Conservation (phyloP, 2,888 invertebrate genomes). For the Acanthosoma haemorrhoidale region DNA sequence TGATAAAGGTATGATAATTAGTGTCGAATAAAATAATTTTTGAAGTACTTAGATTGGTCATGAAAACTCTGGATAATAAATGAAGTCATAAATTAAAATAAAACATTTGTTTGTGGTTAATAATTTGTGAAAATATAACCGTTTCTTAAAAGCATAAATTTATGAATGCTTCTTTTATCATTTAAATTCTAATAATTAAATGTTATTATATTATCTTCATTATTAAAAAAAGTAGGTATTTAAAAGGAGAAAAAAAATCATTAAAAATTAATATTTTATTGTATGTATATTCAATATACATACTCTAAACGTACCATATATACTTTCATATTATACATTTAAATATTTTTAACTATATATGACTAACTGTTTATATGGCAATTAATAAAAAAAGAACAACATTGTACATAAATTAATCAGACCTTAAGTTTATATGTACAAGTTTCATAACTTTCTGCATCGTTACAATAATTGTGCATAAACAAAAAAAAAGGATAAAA, state of each 20-base stretch:
- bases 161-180: too few relatives aligned
- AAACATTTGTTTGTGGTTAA: too few relatives aligned
- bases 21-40: too few relatives aligned
- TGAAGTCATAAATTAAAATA: too few relatives aligned
- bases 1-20: too few relatives aligned
- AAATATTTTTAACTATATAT: conserved; percentile 15
- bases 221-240: too few relatives aligned
- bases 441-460: background rate
- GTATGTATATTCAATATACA: conserved; percentile 31
- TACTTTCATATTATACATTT: conserved; percentile 25
- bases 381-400: conserved; percentile 15
- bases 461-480: background rate
- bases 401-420: conserved; percentile 2
- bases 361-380: conserved; percentile 21
- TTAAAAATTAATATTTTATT: conserved; percentile 26
- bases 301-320: conserved; percentile 20
- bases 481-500: background rate
- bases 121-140: too few relatives aligned
- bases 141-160: too few relatives aligned
- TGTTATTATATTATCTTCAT: too few relatives aligned
- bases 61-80: too few relatives aligned
- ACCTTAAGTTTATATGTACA: background rate
- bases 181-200: too few relatives aligned
- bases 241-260: background rate
- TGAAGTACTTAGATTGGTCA: too few relatives aligned